Base-by-base conservation (phyloP, 2,797 vertebrate species). In the Eurystomus glaucurus region DNA sequence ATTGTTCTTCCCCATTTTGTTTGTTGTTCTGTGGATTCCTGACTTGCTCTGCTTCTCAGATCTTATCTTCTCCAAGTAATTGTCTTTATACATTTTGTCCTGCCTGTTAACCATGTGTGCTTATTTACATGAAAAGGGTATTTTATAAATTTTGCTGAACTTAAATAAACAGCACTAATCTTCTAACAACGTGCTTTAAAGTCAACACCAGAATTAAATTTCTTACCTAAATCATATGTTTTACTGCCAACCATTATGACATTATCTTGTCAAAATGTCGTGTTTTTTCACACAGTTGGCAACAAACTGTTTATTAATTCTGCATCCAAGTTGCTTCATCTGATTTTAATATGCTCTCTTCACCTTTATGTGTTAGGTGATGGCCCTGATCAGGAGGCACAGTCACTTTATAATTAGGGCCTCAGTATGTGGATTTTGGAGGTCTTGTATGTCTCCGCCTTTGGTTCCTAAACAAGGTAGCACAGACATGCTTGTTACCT, bases 361-460 rank as follows among this genome's bases (percentile, higher is more conserved):
- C 46, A 62, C 51, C 51, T 76, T 70, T 66, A 35, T 33, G 14
- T 68, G 31, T 57, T 69, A 33, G 22, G 29, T 64, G 25, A 45
- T 29, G 51, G 18, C 25, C 6, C 55, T 76, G 23, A 58, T 64
- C 19, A 45, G 33, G 68, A 61, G 66, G 10, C 39, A 25, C 4
- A 16, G 23, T 48, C 46, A 17, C 31, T 64, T 89, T 19, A 31
- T 48, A 52, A 22, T 62, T 33, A 65, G 14, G 33, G 15, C 68
- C 9, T 48, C 0, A 0, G 10, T 77, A 3, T 3, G 2, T 14
- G 10, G 45, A 33, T 48, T 60, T 55, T 46, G 21, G 9, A 71
- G 46, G 48, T 17, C 19, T 62, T 23, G 10, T 16, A 2, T 50
- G 6, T 50, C 26, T 69, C 57, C 61, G 12, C 10, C 76, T 43